These are phyloP conservation scores for Schizotus pectinicornis DNA, from an alignment of 2,888 invertebrate genomes.

Conservation along the genomic window DNA sequence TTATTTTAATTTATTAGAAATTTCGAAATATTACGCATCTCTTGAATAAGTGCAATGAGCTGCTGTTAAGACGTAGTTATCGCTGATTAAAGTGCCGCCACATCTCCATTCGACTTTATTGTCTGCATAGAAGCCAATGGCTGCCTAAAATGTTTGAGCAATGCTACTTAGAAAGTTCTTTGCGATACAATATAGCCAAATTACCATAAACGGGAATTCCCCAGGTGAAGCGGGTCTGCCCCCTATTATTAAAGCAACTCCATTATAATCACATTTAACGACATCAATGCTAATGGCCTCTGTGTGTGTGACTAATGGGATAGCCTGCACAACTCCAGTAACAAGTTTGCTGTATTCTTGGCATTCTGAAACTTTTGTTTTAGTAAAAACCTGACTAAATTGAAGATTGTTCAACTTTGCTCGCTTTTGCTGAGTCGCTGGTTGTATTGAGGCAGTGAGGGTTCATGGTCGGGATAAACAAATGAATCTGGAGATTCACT, in stretches of 20 bases:
- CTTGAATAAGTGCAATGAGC: slow-evolving; percentile 61
- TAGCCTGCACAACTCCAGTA: slow-evolving; percentile 61
- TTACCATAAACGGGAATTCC: slow-evolving; percentile 71
- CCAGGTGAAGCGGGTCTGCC: slow-evolving; percentile 62
- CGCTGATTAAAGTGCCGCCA: slow-evolving; percentile 64
- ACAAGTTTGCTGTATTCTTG: slow-evolving; percentile 61
- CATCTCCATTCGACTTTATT: slow-evolving; percentile 56
- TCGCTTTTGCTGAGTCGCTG: slow-evolving; percentile 41
- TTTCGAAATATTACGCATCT: slow-evolving; percentile 41
- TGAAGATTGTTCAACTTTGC: slow-evolving; percentile 43
- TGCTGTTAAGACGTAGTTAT: slow-evolving; percentile 64
- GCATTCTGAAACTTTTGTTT: slow-evolving; percentile 60
- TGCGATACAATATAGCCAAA: slow-evolving; percentile 18
- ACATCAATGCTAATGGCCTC: slow-evolving; percentile 60
- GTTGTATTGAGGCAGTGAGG: slow-evolving; percentile 1
- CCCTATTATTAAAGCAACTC: slow-evolving; percentile 65
- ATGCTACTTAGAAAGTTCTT: too few species aligned
- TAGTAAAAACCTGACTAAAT: slow-evolving; percentile 4
- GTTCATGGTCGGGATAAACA: slow-evolving; percentile 32
- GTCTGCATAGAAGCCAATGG: slow-evolving; percentile 52
- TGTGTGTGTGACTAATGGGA: slow-evolving; percentile 62
- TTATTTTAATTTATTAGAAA: slow-evolving; percentile 1
- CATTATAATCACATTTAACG: slow-evolving; percentile 61
- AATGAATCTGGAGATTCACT: slow-evolving; percentile 23
- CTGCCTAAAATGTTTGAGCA: slow-evolving; percentile 50